phyloP scores from a whole-genome alignment of 2,113 vertebrate genomes.

The Saimiri boliviensis region DNA sequence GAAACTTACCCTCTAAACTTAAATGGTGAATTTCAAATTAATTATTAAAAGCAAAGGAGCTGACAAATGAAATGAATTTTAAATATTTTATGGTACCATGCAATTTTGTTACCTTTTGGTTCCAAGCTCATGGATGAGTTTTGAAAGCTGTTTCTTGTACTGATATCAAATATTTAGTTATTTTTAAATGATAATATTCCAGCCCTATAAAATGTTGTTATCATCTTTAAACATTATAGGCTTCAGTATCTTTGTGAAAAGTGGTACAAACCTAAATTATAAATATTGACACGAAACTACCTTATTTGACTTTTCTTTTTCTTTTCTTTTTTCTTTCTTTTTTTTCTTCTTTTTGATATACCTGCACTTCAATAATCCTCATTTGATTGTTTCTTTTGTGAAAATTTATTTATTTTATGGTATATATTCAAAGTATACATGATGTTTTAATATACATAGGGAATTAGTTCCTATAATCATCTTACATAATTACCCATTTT shows the following conservation, averaged over 20 bases:
- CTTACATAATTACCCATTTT: not conserved
- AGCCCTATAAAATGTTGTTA: not conserved
- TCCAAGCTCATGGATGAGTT: not conserved
- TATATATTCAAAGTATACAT: not conserved
- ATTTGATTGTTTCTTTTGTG: not conserved
- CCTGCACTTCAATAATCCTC: not conserved
- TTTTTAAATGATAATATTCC: constrained; percentile 8
- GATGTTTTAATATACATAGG: not conserved
- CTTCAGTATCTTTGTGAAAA: not conserved
- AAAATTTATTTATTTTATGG: not conserved
- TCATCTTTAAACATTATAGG: not conserved
- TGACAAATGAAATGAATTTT: constrained; percentile 55
- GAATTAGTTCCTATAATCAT: not conserved
- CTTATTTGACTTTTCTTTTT: not conserved
- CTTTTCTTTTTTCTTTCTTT: not conserved
- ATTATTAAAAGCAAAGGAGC: constrained; percentile 58
- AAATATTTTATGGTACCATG: constrained; percentile 58
- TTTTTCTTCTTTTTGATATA: not conserved
- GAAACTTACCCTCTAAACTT: not conserved
- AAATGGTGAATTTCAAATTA: not conserved
- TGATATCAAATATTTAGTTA: constrained; percentile 24
- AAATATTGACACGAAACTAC: not conserved
- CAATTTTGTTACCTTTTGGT: constrained; percentile 46
- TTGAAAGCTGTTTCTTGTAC: constrained; percentile 46
- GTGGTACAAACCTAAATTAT: not conserved